Evolutionary conservation across 2,113 vertebrate genomes (phyloP).

Genomic region (Hippoglossus stenolepis): DNA sequence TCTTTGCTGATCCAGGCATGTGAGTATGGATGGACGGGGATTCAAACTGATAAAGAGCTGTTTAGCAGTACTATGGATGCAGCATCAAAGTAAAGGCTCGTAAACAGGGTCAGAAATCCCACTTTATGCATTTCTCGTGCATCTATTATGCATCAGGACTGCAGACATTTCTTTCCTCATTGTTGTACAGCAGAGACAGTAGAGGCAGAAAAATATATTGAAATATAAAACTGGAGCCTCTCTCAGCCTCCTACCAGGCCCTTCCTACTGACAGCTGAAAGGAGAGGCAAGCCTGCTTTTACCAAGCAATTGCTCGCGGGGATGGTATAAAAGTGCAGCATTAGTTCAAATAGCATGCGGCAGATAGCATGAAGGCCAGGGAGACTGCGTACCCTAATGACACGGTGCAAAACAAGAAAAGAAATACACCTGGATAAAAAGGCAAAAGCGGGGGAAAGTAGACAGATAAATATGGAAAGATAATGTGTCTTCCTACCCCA

Average conservation of each 20-base stretch:
- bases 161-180: slow-evolving; percentile 13
- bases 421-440: slow-evolving; percentile 51
- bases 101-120: neutral
- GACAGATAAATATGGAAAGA: slow-evolving; percentile 45
- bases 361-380: slow-evolving; percentile 33
- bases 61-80: too few species aligned
- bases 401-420: slow-evolving; percentile 28
- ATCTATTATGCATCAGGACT: slow-evolving; percentile 43
- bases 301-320: slow-evolving; percentile 27
- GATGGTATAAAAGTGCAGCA: slow-evolving; percentile 42
- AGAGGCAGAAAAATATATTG: slow-evolving; percentile 27
- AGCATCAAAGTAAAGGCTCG: neutral
- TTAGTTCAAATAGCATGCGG: slow-evolving; percentile 46
- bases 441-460: slow-evolving; percentile 17
- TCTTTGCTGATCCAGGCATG: too few species aligned
- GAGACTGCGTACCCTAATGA: slow-evolving; percentile 34
- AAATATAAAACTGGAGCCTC: slow-evolving; percentile 41
- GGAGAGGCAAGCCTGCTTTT: slow-evolving; percentile 39
- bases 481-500: slow-evolving; percentile 33
- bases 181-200: slow-evolving; percentile 10
- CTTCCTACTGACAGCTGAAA: slow-evolving; percentile 35
- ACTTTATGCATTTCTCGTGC: slow-evolving; percentile 6
- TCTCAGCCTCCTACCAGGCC: slow-evolving; percentile 5
- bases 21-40: too few species aligned
- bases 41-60: too few species aligned